Conservation (phyloP, 2,888 invertebrate species). For the Phragmatobia fuliginosa region DNA sequence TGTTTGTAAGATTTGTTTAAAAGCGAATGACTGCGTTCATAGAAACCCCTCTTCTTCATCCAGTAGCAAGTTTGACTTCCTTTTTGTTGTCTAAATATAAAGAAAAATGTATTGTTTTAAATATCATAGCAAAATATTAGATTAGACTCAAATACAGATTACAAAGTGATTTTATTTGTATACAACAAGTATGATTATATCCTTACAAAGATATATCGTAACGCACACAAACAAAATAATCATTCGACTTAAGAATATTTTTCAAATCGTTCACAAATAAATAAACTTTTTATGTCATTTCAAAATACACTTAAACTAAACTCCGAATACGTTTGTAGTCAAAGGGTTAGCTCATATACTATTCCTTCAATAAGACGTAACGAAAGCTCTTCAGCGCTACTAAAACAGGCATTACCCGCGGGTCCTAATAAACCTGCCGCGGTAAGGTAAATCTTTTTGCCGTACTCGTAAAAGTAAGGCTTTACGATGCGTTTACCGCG, state of each 20-base stretch:
- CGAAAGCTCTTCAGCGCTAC: conserved; percentile 38
- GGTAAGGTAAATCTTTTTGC: conserved; percentile 65
- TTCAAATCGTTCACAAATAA: neutral
- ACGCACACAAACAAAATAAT: neutral
- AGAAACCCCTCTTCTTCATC: conserved; percentile 80
- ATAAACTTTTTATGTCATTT: neutral
- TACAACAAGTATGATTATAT: neutral
- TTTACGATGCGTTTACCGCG: conserved; percentile 66
- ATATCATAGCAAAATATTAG: neutral
- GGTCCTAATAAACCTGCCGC: conserved; percentile 57
- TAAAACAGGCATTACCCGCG: conserved; percentile 49
- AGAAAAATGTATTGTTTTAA: neutral
- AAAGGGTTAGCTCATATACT: conserved; percentile 45
- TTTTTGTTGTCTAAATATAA: conserved; percentile 56
- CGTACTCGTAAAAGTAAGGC: conserved; percentile 62
- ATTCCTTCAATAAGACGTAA: conserved; percentile 49
- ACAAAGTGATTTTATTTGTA: neutral
- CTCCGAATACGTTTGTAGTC: conserved; percentile 29
- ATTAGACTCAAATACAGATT: neutral
- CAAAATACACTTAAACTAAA: conserved; percentile 30
- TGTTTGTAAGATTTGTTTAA: conserved; percentile 59
- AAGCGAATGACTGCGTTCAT: conserved; percentile 56
- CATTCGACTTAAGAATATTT: neutral
- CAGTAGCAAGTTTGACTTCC: conserved; percentile 83
- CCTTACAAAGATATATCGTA: too few relatives aligned